Evolutionary conservation across 2,888 invertebrate species (phyloP), one percentile per base, ranked within the genome.

Genomic region (Thelaira solivaga): DNA sequence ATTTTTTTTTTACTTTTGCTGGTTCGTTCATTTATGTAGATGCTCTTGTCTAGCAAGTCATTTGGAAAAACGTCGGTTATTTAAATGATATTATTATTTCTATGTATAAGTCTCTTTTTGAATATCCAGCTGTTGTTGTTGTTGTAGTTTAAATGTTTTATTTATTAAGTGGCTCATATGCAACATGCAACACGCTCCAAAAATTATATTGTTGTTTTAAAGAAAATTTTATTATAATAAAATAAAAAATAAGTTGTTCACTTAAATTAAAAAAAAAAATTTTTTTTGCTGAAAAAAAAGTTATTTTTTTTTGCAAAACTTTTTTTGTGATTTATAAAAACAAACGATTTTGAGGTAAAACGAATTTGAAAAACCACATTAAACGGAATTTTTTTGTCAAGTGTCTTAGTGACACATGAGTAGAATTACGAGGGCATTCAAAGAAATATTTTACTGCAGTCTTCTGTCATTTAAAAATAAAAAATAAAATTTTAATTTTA

Each of bases 1-100:
- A 18, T 22, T 20, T 22, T 39, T 62, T 45, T 24, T 20, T 55
- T 49, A 47, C n/a, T 39, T 43, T 10, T 36, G 57, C 36, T 39
- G 22, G 49, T 24, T 62, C 34, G 36, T 8, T 67, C 34, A 36
- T 76, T 57, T 55, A 62, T 62, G 62, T 64, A 68, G 59, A 55
- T 68, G 74, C 81, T 82, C 85, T 85, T 85, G 82, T 85, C 83
- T 83, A 81, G 81, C 81, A 87, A 88, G 85, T 88, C 88, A 86
- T 83, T 86, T 85, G 88, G 88, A 88, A 88, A 88, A 88, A 88
- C 88, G 88, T 85, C 87, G 87, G 84, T 88, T 88, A 85, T 80
- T 82, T 78, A 80, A 81, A 81, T 72, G 72, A 77, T 68, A 77
- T 65, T 65, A 65, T 76, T 57, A 57, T 72, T 57, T 39, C 36